Conservation (phyloP, 2,888 invertebrate species). For the Cancer borealis region DNA sequence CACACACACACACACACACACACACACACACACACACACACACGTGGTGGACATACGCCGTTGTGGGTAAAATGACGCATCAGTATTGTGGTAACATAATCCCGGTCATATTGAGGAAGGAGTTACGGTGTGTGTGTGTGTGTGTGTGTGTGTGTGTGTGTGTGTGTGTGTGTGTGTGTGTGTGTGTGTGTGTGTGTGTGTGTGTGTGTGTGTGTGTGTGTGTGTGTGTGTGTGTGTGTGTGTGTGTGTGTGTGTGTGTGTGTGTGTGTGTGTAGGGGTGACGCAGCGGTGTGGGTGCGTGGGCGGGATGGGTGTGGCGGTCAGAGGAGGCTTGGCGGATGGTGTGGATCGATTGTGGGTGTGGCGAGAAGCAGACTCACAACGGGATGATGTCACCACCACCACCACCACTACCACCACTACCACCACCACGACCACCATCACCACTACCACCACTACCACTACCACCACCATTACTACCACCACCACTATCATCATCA, state of each 20-base stretch:
- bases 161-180: not conserved
- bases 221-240: slow-evolving; percentile 24
- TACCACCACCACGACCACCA: not conserved
- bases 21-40: not conserved
- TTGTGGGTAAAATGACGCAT: not conserved
- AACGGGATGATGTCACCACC: not conserved
- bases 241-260: slow-evolving; percentile 52
- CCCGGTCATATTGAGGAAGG: not conserved
- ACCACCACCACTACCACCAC: slow-evolving; percentile 9
- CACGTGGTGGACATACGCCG: not conserved
- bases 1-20: slow-evolving; percentile 26
- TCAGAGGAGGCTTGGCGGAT: not conserved
- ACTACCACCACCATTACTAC: not conserved
- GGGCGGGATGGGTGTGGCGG: not conserved
- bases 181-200: slow-evolving; percentile 44
- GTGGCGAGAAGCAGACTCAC: slow-evolving; percentile 11
- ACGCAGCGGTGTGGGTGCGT: not conserved
- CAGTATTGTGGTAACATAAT: not conserved
- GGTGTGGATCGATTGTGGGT: slow-evolving; percentile 5
- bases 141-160: no score
- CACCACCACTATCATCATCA: slow-evolving; percentile 8
- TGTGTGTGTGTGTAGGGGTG: not conserved
- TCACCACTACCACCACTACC: not conserved
- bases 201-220: no score
- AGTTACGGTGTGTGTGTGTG: not conserved